Base-by-base conservation (phyloP, 1,140 invertebrate species). In the Drosophila sp. region DNA sequence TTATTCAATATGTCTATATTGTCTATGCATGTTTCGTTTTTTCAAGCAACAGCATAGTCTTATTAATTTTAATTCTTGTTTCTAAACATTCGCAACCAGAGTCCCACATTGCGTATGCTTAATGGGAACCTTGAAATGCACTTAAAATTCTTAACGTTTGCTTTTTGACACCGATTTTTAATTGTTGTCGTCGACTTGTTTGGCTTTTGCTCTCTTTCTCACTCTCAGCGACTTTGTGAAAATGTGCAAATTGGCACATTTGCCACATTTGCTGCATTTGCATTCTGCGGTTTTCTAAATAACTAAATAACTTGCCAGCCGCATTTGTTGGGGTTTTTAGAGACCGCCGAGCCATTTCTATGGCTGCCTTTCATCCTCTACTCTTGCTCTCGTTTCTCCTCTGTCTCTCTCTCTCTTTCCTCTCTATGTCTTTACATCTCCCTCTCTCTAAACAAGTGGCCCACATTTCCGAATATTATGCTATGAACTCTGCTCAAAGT, bases 131-230 rank as follows among this genome's bases (percentile, higher is more conserved):
- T 87, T 87, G 82, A 89, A 89, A 73, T 65, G 76, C 66, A 79
- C 70, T 87, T 87, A 87, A 87, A 87, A 89, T 87, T 72, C 79
- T 77, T 80, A 46, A 40, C 76, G 45, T 57, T 51, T 59, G 83
- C 70, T 86, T 79, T 87, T 79, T 89, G 82, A 87, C 82, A 87
- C 79, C 75, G 72, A 83, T 87, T 89, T 89, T 83, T 82, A 79
- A 79, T 87, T 89, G 82, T 89, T 66, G 40, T 34, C 40, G 29
- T 18, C 51, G 43, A 51, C 36, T 72, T 74, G 58, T 70, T 61
- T 41, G 66, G 58, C 66, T 75, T 51, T 62, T 63, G 18, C 46
- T 58, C 36, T 40, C 18, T 43, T 18, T 48, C 7, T 48, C 25
- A 11, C 18, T 25, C 11, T 58, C 40, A 34, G 8, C 21, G 29